Conservation (phyloP, 2,888 invertebrate species). For the Torymus aiolomorphi region DNA sequence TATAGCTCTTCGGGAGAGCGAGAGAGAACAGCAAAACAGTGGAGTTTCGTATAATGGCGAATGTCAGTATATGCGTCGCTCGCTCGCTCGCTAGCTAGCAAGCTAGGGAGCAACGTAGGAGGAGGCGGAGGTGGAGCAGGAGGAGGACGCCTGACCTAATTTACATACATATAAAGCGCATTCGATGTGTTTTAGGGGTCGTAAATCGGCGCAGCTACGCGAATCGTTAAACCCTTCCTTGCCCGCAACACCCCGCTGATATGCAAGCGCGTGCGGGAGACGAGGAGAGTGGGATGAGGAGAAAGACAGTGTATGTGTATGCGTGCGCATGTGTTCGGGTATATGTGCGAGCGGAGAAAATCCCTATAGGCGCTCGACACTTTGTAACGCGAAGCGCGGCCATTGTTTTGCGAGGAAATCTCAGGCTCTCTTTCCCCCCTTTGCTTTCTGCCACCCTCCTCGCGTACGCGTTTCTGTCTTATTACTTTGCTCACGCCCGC, state of each 20-base stretch:
- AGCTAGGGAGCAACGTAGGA: conserved; percentile 4
- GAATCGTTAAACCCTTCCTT: conserved; percentile 76
- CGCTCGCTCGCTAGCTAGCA: conserved; percentile 13
- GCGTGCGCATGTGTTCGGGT: no score
- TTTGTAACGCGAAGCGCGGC: conserved; percentile 42
- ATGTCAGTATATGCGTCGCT: conserved; percentile 44
- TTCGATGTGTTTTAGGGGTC: conserved; percentile 76
- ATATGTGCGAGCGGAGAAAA: conserved; percentile 35
- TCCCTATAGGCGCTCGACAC: conserved; percentile 52
- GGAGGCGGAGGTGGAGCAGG: conserved; percentile 21
- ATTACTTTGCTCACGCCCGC: neutral
- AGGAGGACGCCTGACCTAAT: conserved; percentile 72
- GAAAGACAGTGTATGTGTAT: neutral
- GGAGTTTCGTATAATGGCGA: conserved; percentile 50
- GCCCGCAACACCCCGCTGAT: conserved; percentile 64
- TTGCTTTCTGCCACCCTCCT: neutral
- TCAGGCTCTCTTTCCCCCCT: neutral
- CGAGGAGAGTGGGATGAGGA: conserved; percentile 11
- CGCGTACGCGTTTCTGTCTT: conserved; percentile 25
- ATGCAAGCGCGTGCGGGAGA: conserved; percentile 17
- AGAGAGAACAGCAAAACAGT: conserved; percentile 36
- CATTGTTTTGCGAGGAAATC: conserved; percentile 48
- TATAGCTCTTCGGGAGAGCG: no score
- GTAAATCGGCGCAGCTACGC: conserved; percentile 75
- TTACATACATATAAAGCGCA: conserved; percentile 76